Evolutionary conservation across 2,888 invertebrate species (phyloP).

Genomic region (Spodoptera exigua): DNA sequence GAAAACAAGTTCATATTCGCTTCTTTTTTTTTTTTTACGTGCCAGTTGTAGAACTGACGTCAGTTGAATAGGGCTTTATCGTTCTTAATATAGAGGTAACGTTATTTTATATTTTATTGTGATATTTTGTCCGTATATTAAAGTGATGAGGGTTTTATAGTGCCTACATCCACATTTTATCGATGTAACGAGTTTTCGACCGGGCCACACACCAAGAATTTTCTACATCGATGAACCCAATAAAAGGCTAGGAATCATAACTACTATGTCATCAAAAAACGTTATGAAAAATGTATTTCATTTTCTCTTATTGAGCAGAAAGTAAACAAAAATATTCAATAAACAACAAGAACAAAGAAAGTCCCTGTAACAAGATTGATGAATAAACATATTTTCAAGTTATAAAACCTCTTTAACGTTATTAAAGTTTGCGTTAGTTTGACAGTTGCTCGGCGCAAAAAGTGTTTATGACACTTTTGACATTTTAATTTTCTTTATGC

Average conservation of each 20-base stretch:
- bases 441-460: conserved; percentile 27
- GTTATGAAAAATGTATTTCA: too few relatives aligned
- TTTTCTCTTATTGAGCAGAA: neutral
- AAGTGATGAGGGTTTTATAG: too few relatives aligned
- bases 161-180: too few relatives aligned
- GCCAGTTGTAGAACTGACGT: neutral
- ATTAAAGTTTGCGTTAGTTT: conserved; percentile 26
- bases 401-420: conserved; percentile 12
- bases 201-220: too few relatives aligned
- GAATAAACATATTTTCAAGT: conserved; percentile 9
- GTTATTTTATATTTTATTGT: too few relatives aligned
- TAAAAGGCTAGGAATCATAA: too few relatives aligned
- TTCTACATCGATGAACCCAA: too few relatives aligned
- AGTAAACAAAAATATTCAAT: neutral
- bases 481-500: conserved; percentile 31
- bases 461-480: conserved; percentile 22
- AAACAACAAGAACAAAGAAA: conserved; percentile 17
- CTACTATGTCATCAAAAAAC: too few relatives aligned
- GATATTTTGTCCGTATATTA: too few relatives aligned
- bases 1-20: conserved; percentile 19
- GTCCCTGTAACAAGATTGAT: conserved; percentile 16
- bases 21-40: conserved; percentile 5
- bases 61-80: neutral
- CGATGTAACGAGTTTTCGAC: too few relatives aligned
- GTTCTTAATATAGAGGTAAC: neutral